Conservation (phyloP, 2,888 invertebrate species). For the Acrobasis repandana region DNA sequence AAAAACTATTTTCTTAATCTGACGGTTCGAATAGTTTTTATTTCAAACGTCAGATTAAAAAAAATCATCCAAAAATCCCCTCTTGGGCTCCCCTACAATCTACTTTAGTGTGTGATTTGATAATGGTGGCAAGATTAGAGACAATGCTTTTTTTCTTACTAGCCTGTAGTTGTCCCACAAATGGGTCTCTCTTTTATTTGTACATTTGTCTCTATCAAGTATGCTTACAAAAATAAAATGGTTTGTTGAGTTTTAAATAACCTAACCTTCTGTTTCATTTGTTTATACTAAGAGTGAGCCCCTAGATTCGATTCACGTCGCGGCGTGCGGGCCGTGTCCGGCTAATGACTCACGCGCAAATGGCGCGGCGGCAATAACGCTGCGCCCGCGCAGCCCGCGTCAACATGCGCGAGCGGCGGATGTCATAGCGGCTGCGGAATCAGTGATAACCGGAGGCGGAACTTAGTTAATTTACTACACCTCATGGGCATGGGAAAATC, state of each 20-base stretch:
- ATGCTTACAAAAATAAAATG: background rate
- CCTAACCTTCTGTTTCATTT: background rate
- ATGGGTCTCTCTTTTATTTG: too few species aligned
- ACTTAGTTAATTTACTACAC: background rate
- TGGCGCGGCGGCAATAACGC: slow-evolving; percentile 19
- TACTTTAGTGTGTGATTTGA: too few species aligned
- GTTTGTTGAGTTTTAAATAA: background rate
- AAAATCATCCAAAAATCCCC: too few species aligned
- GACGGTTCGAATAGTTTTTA: too few species aligned
- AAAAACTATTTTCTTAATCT: too few species aligned
- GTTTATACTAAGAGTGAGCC: background rate
- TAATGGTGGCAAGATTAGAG: too few species aligned
- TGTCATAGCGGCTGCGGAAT: background rate
- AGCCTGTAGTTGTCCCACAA: too few species aligned
- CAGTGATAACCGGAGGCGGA: background rate
- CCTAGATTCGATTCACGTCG: slow-evolving; percentile 8
- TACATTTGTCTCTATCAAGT: too few species aligned
- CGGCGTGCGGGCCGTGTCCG: slow-evolving; percentile 6
- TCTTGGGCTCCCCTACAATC: too few species aligned
- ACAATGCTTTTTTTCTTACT: too few species aligned
- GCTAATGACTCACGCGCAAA: slow-evolving; percentile 17
- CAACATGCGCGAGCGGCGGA: slow-evolving; percentile 16
- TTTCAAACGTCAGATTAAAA: too few species aligned
- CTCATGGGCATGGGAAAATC: too few species aligned
- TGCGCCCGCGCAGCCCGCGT: slow-evolving; percentile 23